Percentiles rank a stretch among this genome's conserved stretches.
phyloP scores from a whole-genome alignment of 2,113 vertebrate genomes.

The Octodon degus region DNA sequence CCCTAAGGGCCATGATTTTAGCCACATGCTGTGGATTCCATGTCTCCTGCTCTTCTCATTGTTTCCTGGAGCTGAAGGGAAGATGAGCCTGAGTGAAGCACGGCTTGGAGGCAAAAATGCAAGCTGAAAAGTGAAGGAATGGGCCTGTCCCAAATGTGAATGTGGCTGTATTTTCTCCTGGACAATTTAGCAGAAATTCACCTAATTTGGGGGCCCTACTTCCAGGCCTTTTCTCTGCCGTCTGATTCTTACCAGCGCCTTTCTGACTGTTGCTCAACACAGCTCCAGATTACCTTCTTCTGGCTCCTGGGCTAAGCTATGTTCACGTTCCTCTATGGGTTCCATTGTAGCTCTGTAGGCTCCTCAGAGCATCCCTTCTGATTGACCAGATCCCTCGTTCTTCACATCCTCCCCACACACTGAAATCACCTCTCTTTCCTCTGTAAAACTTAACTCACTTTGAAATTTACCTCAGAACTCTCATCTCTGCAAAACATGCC shows the following conservation, averaged over 20 bases:
- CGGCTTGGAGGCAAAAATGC: background rate
- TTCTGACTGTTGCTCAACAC: conserved; percentile 41
- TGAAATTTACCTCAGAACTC: conserved; percentile 1
- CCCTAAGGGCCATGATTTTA: conserved; percentile 56
- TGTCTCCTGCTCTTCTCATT: background rate
- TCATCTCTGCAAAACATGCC: conserved; percentile 1
- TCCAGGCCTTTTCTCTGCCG: background rate
- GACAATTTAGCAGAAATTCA: background rate
- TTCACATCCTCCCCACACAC: background rate
- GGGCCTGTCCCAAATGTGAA: background rate
- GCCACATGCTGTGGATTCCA: conserved; percentile 43
- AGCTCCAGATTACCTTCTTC: background rate
- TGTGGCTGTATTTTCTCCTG: background rate
- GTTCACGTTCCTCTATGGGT: background rate
- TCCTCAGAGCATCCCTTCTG: background rate
- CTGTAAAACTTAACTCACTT: background rate
- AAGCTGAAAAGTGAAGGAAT: background rate
- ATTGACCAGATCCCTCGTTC: background rate
- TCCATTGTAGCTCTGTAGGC: background rate
- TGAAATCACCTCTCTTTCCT: conserved; percentile 15
- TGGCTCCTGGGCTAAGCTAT: too few relatives aligned
- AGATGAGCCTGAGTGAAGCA: background rate
- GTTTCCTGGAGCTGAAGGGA: conserved; percentile 29
- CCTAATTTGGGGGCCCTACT: background rate
- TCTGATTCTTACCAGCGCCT: background rate